Evolutionary conservation across 2,888 invertebrate species (phyloP).

Genomic region (Eupithecia tripunctaria): DNA sequence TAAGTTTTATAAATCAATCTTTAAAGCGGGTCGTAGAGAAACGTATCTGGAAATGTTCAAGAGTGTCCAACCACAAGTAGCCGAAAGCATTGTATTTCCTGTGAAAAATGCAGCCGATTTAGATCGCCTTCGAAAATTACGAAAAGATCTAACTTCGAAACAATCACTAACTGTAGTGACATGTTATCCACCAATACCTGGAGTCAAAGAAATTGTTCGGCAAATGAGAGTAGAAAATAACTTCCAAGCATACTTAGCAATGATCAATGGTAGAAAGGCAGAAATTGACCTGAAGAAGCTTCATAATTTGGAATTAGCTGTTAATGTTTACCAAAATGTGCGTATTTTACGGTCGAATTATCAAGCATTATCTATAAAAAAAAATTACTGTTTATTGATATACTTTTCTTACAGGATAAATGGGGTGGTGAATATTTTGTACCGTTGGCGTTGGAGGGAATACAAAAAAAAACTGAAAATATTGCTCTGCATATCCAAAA

Average conservation of each 20-base stretch:
- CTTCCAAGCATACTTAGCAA: slow-evolving; percentile 28
- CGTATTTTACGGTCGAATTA: background rate
- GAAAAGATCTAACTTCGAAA: slow-evolving; percentile 44
- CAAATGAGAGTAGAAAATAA: slow-evolving; percentile 12
- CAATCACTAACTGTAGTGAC: slow-evolving; percentile 54
- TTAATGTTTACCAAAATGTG: slow-evolving; percentile 23
- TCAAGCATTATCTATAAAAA: background rate
- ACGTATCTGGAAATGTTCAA: slow-evolving; percentile 15
- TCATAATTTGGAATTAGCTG: slow-evolving; percentile 42
- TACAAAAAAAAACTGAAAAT: slow-evolving; percentile 18
- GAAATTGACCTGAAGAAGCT: slow-evolving; percentile 46
- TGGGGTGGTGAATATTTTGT: slow-evolving; percentile 49
- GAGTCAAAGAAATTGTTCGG: slow-evolving; percentile 16
- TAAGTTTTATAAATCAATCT: slow-evolving; percentile 20
- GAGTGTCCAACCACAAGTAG: slow-evolving; percentile 13
- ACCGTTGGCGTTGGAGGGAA: slow-evolving; percentile 44
- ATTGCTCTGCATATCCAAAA: slow-evolving; percentile 41
- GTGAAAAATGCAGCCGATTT: slow-evolving; percentile 51
- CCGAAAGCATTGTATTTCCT: slow-evolving; percentile 47
- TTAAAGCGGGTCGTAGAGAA: slow-evolving; percentile 8
- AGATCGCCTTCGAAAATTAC: slow-evolving; percentile 43
- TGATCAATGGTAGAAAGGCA: slow-evolving; percentile 21
- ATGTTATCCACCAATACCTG: slow-evolving; percentile 48
- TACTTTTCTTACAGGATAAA: slow-evolving; percentile 45
- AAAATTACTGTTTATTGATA: background rate